A percentile compares a stretch with the other conserved stretches of the same genome.
Evolutionary conservation across 2,113 vertebrate genomes (phyloP).

Genomic region (Pardalotus punctatus): DNA sequence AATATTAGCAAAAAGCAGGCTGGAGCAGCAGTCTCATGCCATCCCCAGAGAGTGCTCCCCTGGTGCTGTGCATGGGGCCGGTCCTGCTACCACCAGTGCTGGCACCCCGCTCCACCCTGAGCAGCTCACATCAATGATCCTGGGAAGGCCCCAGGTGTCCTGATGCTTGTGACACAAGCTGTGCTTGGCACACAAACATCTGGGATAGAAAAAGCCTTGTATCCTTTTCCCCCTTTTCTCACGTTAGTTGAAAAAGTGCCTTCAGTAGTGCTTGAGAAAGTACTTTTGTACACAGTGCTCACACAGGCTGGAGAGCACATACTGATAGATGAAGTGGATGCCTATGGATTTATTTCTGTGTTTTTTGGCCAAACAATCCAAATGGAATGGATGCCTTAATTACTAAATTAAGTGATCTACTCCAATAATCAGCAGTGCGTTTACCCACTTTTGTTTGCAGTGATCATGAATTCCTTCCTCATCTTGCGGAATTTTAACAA

Average conservation of each 20-base stretch:
- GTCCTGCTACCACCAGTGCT: neutral
- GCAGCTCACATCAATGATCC: neutral
- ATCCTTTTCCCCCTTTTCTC: neutral
- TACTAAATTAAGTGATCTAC: neutral
- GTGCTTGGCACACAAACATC: neutral
- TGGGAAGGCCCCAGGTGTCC: neutral
- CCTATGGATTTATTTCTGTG: neutral
- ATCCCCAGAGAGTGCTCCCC: neutral
- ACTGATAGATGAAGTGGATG: neutral
- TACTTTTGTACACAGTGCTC: neutral
- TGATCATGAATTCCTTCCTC: neutral
- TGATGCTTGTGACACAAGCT: neutral
- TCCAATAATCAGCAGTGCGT: neutral
- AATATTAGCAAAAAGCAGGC: neutral
- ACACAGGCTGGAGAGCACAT: neutral
- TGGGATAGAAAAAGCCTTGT: neutral
- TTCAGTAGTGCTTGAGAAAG: neutral
- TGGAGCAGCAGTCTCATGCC: neutral
- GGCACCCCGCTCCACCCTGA: accelerated
- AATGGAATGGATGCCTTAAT: neutral
- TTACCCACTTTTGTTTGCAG: neutral
- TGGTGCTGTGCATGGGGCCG: accelerated
- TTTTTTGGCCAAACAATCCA: neutral
- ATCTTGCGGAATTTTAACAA: neutral
- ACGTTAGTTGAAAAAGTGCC: neutral